Conservation (phyloP, 2,113 vertebrate species). For the Thunnus maccoyii region DNA sequence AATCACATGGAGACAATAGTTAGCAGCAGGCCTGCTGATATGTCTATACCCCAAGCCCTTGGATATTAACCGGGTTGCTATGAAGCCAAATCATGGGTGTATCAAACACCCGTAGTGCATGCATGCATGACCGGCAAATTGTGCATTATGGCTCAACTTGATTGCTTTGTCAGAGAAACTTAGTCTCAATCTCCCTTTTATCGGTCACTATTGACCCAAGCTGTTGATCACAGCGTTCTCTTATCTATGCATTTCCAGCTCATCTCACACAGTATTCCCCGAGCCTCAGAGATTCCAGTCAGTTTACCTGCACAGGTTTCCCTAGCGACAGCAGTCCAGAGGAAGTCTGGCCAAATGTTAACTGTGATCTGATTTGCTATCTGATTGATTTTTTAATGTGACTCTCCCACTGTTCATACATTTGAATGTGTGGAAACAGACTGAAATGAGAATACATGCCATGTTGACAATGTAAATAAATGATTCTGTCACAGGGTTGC, state of each 20-base stretch:
- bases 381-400: conserved; percentile 49
- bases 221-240: conserved; percentile 25
- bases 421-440: conserved; percentile 38
- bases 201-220: conserved; percentile 14
- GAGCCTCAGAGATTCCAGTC: conserved; percentile 7
- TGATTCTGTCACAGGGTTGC: conserved; percentile 39
- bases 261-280: conserved; percentile 13
- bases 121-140: conserved; percentile 2
- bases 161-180: conserved; percentile 45
- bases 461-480: conserved; percentile 55
- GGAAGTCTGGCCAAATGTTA: conserved; percentile 33
- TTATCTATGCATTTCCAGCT: neutral
- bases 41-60: conserved; percentile 22
- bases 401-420: conserved; percentile 19
- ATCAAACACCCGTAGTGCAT: conserved; percentile 16
- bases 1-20: conserved; percentile 47
- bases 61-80: conserved; percentile 35
- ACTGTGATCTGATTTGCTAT: conserved; percentile 49
- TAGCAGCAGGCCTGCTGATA: conserved; percentile 33
- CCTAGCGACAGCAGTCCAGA: neutral
- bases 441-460: conserved; percentile 48
- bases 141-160: conserved; percentile 15
- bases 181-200: conserved; percentile 22
- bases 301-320: conserved; percentile 7
- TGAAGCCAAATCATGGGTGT: conserved; percentile 34